Percentiles rank a stretch among this genome's conserved stretches.
Evolutionary conservation across 30 jellyfish, hydroid and myxozoan genomes (phyloP).

Genomic region (Turritopsis rubra): DNA sequence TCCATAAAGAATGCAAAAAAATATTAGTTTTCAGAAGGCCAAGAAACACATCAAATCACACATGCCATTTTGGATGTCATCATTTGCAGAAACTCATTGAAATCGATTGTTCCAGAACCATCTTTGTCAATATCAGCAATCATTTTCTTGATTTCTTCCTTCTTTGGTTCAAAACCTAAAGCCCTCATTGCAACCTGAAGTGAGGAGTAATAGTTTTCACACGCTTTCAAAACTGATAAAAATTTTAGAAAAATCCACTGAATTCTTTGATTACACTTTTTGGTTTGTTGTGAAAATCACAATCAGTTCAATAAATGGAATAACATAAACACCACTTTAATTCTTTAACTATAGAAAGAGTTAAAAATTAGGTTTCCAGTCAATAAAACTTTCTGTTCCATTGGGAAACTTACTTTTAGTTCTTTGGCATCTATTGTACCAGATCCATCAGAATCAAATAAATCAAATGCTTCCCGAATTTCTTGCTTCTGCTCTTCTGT

Average conservation of each 20-base stretch:
- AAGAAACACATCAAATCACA: background rate
- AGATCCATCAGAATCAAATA: slow-evolving; percentile 94
- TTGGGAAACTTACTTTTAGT: slow-evolving; percentile 64
- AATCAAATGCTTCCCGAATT: slow-evolving; percentile 95
- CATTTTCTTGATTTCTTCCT: slow-evolving; percentile 94
- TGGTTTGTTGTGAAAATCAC: too few species aligned
- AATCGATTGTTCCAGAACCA: slow-evolving; percentile 95
- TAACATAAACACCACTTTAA: too few species aligned
- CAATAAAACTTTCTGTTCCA: too few species aligned
- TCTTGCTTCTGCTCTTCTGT: slow-evolving; percentile 97
- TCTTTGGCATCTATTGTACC: slow-evolving; percentile 97
- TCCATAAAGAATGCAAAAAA: too few species aligned
- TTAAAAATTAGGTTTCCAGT: too few species aligned
- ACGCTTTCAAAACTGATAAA: background rate
- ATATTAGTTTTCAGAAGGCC: too few species aligned
- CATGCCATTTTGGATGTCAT: slow-evolving; percentile 94
- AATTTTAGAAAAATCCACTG: too few species aligned
- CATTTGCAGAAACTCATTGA: slow-evolving; percentile 91
- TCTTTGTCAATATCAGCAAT: slow-evolving; percentile 94
- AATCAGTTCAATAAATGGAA: too few species aligned
- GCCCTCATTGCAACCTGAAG: slow-evolving; percentile 99
- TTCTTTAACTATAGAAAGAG: too few species aligned
- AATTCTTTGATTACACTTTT: too few species aligned
- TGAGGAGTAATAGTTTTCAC: background rate
- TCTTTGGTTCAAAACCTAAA: slow-evolving; percentile 93